Evolutionary conservation across 2,888 invertebrate species (phyloP).

Genomic region (Heteromurus nitidus): DNA sequence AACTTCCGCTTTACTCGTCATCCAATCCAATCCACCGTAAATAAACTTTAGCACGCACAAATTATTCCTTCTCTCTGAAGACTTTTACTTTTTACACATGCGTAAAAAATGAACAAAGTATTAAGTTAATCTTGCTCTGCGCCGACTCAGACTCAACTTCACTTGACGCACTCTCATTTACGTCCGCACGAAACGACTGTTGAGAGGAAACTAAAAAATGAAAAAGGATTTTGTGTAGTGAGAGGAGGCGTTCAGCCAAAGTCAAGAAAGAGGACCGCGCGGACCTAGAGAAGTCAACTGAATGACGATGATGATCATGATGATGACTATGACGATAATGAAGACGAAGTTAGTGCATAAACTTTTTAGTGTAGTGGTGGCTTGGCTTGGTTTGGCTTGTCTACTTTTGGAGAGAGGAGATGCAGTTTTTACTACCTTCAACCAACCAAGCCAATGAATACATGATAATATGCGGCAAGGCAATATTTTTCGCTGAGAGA

Average conservation of each 20-base stretch:
- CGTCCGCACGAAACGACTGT: constrained; percentile 42
- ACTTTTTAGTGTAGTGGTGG: neutral
- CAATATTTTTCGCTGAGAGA: neutral
- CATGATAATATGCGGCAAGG: neutral
- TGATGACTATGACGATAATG: constrained; percentile 14
- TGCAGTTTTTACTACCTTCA: constrained; percentile 9
- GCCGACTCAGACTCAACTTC: no score
- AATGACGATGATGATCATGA: constrained; percentile 44
- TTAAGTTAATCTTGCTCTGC: no score
- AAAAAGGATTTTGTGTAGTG: constrained; percentile 38
- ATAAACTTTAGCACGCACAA: neutral
- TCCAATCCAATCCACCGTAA: neutral
- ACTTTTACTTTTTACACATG: neutral
- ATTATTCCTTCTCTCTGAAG: neutral
- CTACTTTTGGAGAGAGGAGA: constrained; percentile 17
- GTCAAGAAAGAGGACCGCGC: constrained; percentile 51
- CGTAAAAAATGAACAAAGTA: neutral
- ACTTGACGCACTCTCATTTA: neutral
- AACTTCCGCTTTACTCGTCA: neutral
- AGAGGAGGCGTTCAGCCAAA: no score
- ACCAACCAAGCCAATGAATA: neutral
- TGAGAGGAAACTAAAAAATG: constrained; percentile 59
- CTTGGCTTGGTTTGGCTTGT: neutral
- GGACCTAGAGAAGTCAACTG: neutral
- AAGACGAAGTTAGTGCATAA: neutral